These are phyloP conservation scores for Thymelicus lineola DNA, from an alignment of 2,888 invertebrate genomes.

Conservation along the genomic window DNA sequence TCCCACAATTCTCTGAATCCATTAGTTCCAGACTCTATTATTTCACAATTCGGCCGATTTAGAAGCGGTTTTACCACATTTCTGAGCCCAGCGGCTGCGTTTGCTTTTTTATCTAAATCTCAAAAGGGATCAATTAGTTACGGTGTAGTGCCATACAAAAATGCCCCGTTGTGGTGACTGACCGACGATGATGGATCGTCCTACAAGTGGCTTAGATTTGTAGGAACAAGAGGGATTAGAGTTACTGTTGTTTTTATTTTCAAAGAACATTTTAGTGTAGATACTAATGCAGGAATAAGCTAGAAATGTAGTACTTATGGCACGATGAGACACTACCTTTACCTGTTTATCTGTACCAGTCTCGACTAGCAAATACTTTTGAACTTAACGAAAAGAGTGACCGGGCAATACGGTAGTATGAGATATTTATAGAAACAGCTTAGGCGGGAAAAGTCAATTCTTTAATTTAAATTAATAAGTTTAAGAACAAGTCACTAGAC, in stretches of 20 bases:
- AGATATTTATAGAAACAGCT: too few species aligned
- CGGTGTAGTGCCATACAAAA: constrained; percentile 66
- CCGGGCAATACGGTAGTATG: too few species aligned
- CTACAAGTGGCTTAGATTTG: constrained; percentile 19
- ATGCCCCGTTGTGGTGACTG: constrained; percentile 44
- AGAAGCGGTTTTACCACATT: constrained; percentile 60
- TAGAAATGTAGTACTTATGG: too few species aligned
- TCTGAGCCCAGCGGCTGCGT: constrained; percentile 59
- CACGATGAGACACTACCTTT: too few species aligned
- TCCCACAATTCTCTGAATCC: constrained; percentile 31
- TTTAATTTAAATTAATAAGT: too few species aligned
- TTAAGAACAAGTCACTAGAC: too few species aligned
- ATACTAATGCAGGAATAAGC: too few species aligned
- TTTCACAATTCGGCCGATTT: constrained; percentile 59
- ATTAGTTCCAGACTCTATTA: constrained; percentile 57
- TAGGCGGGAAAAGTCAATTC: too few species aligned
- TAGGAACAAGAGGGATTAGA: constrained; percentile 16
- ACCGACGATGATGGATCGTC: constrained; percentile 29
- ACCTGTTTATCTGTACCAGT: too few species aligned
- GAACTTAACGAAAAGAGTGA: too few species aligned
- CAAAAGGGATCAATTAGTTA: constrained; percentile 77
- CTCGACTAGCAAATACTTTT: too few species aligned
- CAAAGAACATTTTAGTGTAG: too few species aligned
- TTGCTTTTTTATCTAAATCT: constrained; percentile 67
- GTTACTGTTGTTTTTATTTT: constrained; percentile 9